Evolutionary conservation across 2,888 invertebrate genomes (phyloP).

Genomic region (Clistopyga incitator): DNA sequence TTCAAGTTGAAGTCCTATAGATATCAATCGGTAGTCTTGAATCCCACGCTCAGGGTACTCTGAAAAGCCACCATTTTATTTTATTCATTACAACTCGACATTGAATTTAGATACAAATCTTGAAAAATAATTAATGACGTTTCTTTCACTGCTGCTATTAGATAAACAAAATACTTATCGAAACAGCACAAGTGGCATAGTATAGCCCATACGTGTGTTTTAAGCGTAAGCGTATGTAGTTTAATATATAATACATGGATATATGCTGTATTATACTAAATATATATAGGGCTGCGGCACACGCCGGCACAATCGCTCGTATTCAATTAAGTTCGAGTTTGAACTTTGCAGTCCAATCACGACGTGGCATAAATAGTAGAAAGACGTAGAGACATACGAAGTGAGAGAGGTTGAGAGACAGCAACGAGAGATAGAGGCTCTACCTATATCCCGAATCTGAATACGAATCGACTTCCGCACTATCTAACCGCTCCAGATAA

Average conservation of each 20-base stretch:
- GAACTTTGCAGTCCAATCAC: conserved; percentile 67
- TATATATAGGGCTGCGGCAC: conserved; percentile 3
- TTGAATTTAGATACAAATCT: not conserved
- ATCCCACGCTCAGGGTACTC: too few relatives aligned
- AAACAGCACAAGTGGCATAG: not conserved
- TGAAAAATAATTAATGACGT: not conserved
- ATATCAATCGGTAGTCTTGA: too few relatives aligned
- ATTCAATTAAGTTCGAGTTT: conserved; percentile 65
- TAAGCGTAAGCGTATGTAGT: not conserved
- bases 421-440: conserved; percentile 16
- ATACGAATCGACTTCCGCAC: conserved; percentile 62
- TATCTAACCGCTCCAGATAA: conserved; percentile 60
- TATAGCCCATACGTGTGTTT: not conserved
- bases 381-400: conserved; percentile 31
- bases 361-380: conserved; percentile 50
- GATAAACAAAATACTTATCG: too few relatives aligned
- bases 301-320: conserved; percentile 58
- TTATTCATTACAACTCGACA: not conserved
- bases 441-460: conserved; percentile 60
- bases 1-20: too few relatives aligned
- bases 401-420: conserved; percentile 29
- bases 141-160: too few relatives aligned
- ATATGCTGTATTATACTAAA: too few relatives aligned
- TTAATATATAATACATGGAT: not conserved
- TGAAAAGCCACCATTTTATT: not conserved